Conservation (phyloP, 2,888 invertebrate species). For the Heliconius erato region DNA sequence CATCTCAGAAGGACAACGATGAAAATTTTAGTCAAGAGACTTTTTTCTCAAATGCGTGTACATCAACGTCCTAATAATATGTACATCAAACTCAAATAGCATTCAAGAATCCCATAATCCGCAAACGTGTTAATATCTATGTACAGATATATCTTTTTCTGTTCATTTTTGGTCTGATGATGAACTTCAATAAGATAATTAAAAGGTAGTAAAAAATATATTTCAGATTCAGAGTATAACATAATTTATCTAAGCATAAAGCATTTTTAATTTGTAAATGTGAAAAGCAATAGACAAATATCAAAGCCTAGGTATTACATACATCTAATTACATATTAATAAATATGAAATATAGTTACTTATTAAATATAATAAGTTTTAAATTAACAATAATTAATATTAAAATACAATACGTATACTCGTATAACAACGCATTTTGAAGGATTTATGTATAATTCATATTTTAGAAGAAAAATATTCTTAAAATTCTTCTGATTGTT, state of each 20-base stretch:
- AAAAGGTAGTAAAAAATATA: neutral
- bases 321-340: neutral
- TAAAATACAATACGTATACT: neutral
- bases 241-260: neutral
- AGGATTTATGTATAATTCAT: no score
- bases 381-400: neutral
- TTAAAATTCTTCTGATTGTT: neutral
- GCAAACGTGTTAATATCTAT: no score
- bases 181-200: no score
- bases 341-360: neutral
- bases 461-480: neutral
- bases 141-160: no score
- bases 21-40: no score
- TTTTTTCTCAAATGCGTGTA: no score
- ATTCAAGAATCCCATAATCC: no score
- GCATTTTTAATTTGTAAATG: neutral
- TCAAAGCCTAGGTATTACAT: neutral
- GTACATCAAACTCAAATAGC: no score
- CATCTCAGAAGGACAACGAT: no score
- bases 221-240: no score
- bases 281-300: conserved; percentile 3
- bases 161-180: no score
- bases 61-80: no score
- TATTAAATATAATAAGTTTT: neutral
- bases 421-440: neutral